Evolutionary conservation across 2,888 invertebrate genomes (phyloP).

Genomic region (Tenthredo amoena): DNA sequence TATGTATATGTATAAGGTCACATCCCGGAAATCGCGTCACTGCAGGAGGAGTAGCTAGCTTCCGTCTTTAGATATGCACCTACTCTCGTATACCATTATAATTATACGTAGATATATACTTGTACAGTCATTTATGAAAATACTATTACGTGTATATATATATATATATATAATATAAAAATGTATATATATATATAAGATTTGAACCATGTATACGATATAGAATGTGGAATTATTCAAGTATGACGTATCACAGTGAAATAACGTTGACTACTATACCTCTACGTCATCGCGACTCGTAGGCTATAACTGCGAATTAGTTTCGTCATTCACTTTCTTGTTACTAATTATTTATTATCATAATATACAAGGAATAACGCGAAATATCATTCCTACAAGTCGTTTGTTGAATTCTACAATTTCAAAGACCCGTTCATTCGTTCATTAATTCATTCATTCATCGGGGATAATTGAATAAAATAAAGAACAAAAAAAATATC

Average conservation of each 20-base stretch:
- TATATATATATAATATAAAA: not conserved
- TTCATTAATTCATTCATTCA: not conserved
- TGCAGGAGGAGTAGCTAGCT: constrained; percentile 24
- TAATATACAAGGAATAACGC: not conserved
- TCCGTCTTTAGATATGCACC: constrained; percentile 32
- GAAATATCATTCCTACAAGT: not conserved
- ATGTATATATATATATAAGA: not conserved
- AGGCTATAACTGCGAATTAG: not conserved
- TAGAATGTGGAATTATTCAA: constrained; percentile 2
- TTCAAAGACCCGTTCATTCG: not conserved
- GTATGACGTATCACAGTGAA: not conserved
- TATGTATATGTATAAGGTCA: constrained; percentile 56
- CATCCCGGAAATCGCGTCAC: constrained; percentile 68
- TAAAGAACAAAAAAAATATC: not conserved
- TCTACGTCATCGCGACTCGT: not conserved
- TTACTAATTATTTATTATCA: not conserved
- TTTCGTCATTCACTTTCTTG: constrained; percentile 2
- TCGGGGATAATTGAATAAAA: not conserved
- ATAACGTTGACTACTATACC: not conserved
- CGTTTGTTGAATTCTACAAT: not conserved
- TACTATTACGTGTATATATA: not conserved
- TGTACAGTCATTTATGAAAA: not conserved
- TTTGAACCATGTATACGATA: not conserved
- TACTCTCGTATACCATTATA: not conserved
- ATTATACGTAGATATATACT: not conserved